These are phyloP conservation scores for Luffia ferchaultella DNA, from an alignment of 2,888 invertebrate species.

Conservation along the genomic window DNA sequence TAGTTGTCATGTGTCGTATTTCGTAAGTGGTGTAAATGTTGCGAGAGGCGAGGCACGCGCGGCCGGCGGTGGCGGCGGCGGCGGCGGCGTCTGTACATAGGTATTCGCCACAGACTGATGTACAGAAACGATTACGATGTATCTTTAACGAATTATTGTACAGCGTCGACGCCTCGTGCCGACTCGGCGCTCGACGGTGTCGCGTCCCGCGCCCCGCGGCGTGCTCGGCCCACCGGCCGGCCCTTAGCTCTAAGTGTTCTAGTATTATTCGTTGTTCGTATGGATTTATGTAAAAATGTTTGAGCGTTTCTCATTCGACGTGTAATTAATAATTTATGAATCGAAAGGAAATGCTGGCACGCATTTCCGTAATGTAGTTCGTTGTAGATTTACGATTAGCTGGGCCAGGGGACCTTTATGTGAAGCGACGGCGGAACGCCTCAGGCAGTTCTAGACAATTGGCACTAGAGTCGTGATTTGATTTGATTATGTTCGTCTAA, in stretches of 20 bases:
- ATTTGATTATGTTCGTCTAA: slow-evolving; percentile 46
- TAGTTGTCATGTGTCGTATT: slow-evolving; percentile 12
- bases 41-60: slow-evolving; percentile 22
- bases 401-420: slow-evolving; percentile 67
- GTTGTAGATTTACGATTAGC: slow-evolving; percentile 64
- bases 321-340: slow-evolving; percentile 62
- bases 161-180: slow-evolving; percentile 52
- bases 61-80: slow-evolving; percentile 9
- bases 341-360: slow-evolving; percentile 47
- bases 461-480: slow-evolving; percentile 62
- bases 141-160: slow-evolving; percentile 48
- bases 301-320: too few species aligned
- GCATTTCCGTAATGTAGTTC: slow-evolving; percentile 60
- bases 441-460: slow-evolving; percentile 66
- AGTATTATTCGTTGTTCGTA: slow-evolving; percentile 67
- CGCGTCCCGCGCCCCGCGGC: slow-evolving; percentile 44
- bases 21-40: slow-evolving; percentile 13
- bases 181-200: slow-evolving; percentile 48
- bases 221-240: too few species aligned
- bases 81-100: slow-evolving; percentile 31
- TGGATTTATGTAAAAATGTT: slow-evolving; percentile 66
- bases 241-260: slow-evolving; percentile 62
- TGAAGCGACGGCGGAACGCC: slow-evolving; percentile 62
- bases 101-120: slow-evolving; percentile 60
- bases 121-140: slow-evolving; percentile 47